Evolutionary conservation across 2,113 vertebrate species (phyloP).

Genomic region (Calypte anna): DNA sequence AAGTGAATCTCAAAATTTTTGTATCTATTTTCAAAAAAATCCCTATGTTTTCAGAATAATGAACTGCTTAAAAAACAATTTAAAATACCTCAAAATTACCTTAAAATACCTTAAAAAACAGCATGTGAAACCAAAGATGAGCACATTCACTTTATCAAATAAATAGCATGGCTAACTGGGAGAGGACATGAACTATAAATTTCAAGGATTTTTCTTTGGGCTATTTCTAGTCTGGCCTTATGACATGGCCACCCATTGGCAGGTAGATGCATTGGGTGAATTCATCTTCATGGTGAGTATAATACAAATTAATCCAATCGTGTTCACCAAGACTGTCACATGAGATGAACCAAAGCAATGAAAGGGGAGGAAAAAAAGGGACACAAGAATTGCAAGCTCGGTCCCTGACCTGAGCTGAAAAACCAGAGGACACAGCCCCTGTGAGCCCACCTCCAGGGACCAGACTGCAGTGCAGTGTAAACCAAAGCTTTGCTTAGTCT

Average conservation of each 20-base stretch:
- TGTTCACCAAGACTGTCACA: not conserved
- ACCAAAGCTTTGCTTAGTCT: not conserved
- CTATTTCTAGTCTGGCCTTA: not conserved
- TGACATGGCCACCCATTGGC: not conserved
- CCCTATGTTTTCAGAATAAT: not conserved
- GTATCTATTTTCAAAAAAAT: not conserved
- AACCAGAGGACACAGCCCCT: not conserved
- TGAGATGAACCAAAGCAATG: not conserved
- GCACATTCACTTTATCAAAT: not conserved
- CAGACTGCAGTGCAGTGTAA: not conserved
- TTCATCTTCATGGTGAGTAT: not conserved
- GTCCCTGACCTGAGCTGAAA: not conserved
- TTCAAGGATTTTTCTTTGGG: not conserved
- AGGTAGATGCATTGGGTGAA: not conserved
- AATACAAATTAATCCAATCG: not conserved
- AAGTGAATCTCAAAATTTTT: not conserved
- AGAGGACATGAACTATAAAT: not conserved
- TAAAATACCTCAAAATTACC: not conserved
- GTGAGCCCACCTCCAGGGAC: not conserved
- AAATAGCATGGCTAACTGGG: not conserved
- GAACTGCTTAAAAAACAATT: not conserved
- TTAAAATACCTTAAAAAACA: not conserved
- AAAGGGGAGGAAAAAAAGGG: not conserved
- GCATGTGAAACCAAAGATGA: not conserved
- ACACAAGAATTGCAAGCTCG: not conserved